phyloP scores from a whole-genome alignment of 1,140 invertebrate species.

The Pseudobourletiella spinata region DNA sequence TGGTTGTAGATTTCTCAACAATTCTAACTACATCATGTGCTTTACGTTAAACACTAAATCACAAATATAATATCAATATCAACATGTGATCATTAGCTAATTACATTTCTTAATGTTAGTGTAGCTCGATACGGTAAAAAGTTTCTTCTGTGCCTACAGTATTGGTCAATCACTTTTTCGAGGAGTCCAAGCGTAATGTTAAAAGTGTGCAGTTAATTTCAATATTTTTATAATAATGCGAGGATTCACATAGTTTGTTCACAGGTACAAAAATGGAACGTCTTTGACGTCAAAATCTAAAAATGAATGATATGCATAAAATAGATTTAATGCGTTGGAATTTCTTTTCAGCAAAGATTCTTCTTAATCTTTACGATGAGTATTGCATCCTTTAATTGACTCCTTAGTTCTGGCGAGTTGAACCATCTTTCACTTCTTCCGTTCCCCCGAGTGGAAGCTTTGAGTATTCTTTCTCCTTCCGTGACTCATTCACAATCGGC shows the following conservation, averaged over 20 bases:
- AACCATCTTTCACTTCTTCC: background rate
- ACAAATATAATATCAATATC: no score
- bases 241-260: background rate
- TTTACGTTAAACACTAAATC: no score
- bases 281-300: background rate
- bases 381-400: background rate
- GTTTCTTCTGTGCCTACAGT: no score
- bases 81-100: no score
- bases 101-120: no score
- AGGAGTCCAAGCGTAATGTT: background rate
- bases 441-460: background rate
- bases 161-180: background rate
- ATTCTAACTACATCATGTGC: no score
- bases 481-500: slow-evolving; percentile 27
- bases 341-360: background rate
- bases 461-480: slow-evolving; percentile 10
- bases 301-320: slow-evolving; percentile 9
- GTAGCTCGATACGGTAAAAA: no score
- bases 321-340: slow-evolving; percentile 2
- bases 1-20: no score
- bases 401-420: background rate
- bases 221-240: background rate
- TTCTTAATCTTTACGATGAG: background rate
- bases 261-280: background rate
- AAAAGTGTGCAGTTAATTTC: background rate